These are phyloP conservation scores for Pandemis cinnamomeana DNA, from an alignment of 2,888 invertebrate genomes.

Conservation along the genomic window DNA sequence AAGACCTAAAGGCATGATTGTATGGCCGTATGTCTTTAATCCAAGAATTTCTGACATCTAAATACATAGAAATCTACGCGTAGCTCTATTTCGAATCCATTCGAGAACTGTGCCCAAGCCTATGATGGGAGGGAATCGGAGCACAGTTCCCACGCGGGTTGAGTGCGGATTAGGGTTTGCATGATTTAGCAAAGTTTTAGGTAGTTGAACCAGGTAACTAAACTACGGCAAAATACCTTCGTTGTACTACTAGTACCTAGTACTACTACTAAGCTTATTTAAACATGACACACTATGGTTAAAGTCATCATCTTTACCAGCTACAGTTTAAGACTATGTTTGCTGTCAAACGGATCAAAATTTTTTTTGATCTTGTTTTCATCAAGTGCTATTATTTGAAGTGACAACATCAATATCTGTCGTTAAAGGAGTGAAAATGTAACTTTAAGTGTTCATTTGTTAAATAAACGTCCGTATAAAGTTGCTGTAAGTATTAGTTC, in stretches of 20 bases:
- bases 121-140: neutral
- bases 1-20: no score
- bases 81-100: no score
- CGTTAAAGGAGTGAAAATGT: neutral
- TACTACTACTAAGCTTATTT: no score
- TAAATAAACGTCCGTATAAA: neutral
- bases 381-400: neutral
- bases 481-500: neutral
- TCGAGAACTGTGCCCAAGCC: neutral
- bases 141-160: neutral
- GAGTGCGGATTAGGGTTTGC: neutral
- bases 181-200: neutral
- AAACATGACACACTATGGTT: no score
- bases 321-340: no score
- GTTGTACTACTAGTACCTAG: neutral
- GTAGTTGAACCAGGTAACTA: neutral
- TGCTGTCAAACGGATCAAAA: no score
- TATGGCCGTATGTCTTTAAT: no score
- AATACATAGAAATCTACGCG: no score
- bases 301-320: no score
- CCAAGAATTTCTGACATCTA: no score
- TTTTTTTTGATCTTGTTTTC: neutral
- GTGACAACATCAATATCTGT: neutral
- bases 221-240: neutral
- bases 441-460: neutral